phyloP scores from a whole-genome alignment of 2,888 invertebrate genomes.

The Mactromeris polynyma region DNA sequence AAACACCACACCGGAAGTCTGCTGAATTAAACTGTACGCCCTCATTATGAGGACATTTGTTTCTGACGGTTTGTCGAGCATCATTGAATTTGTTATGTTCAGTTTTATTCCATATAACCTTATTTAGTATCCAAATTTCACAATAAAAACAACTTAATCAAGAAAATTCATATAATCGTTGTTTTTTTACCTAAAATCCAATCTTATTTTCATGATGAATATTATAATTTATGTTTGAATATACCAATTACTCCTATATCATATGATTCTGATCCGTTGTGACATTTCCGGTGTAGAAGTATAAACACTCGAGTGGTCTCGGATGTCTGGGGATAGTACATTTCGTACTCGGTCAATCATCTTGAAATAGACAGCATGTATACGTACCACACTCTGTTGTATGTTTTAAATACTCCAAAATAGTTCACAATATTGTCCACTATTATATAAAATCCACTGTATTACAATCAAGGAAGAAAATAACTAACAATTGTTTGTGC shows the following conservation, averaged over 20 bases:
- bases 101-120: background rate
- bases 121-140: background rate
- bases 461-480: too few relatives aligned
- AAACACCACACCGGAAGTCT: slow-evolving; percentile 38
- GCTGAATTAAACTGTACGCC: slow-evolving; percentile 18
- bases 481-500: too few relatives aligned
- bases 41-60: background rate
- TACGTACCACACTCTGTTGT: too few relatives aligned
- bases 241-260: background rate
- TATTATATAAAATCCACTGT: too few relatives aligned
- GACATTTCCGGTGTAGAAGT: background rate
- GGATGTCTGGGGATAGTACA: background rate
- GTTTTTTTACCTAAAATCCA: background rate
- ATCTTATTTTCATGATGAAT: background rate
- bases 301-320: background rate
- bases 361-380: too few relatives aligned
- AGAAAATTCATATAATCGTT: background rate
- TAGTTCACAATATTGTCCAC: too few relatives aligned
- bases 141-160: background rate
- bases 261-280: background rate
- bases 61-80: background rate
- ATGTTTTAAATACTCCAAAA: too few relatives aligned
- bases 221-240: background rate
- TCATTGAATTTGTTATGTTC: background rate
- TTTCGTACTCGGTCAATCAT: too few relatives aligned